phyloP scores from a whole-genome alignment of 2,113 vertebrate genomes.

The Istiophorus platypterus region DNA sequence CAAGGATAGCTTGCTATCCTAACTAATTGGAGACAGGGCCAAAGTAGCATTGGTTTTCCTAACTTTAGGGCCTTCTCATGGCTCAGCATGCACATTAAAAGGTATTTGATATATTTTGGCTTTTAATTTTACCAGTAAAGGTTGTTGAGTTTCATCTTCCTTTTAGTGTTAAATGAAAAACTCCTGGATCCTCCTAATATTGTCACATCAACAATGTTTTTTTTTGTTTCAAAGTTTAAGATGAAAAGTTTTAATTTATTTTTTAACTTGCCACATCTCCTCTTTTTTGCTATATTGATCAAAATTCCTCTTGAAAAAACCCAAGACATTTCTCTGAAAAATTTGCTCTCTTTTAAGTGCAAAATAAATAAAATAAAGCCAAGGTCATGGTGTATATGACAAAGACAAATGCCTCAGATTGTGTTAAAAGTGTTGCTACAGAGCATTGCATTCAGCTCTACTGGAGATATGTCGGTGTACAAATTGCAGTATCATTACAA shows the following conservation, averaged over 20 bases:
- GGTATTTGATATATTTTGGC: background rate
- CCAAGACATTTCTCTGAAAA: background rate
- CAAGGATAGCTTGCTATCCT: background rate
- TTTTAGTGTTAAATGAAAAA: background rate
- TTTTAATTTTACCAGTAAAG: background rate
- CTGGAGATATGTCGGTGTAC: background rate
- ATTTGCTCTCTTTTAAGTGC: background rate
- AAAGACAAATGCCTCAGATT: constrained; percentile 7
- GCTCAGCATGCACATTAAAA: background rate
- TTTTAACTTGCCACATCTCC: background rate
- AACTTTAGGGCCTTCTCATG: background rate
- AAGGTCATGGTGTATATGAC: background rate
- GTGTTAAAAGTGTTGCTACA: background rate
- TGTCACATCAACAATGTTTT: background rate
- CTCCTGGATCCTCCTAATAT: background rate
- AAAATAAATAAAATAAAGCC: background rate
- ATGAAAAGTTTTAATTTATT: background rate
- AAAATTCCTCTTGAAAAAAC: background rate
- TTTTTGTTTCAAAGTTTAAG: background rate
- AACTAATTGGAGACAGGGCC: too few relatives aligned
- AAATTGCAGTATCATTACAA: background rate
- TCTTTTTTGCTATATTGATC: background rate
- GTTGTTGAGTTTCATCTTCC: constrained; percentile 7
- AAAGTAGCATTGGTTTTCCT: background rate
- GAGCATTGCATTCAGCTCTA: background rate